Conservation (phyloP, 2,797 vertebrate species). For the Chaenodraco wilsoni region DNA sequence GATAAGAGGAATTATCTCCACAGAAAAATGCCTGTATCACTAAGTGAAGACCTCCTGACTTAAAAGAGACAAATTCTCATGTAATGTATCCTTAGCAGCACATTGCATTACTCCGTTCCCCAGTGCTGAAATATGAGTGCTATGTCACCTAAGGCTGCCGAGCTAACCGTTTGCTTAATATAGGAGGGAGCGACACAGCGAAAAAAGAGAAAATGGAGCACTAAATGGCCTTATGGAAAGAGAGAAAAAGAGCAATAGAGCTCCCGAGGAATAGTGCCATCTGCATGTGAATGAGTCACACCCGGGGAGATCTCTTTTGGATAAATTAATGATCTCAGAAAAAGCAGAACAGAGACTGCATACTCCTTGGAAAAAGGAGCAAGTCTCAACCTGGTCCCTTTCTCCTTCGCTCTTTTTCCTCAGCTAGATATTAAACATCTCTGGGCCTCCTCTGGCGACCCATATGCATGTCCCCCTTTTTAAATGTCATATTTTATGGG, state of each 20-base stretch:
- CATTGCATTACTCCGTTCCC: slow-evolving; percentile 76
- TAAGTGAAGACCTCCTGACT: slow-evolving; percentile 72
- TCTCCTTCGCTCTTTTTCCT: slow-evolving; percentile 76
- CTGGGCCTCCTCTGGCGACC: slow-evolving; percentile 67
- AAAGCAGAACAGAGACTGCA: slow-evolving; percentile 77
- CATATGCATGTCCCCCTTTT: slow-evolving; percentile 65
- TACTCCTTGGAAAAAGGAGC: slow-evolving; percentile 66
- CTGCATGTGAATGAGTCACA: slow-evolving; percentile 85
- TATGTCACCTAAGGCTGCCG: slow-evolving; percentile 84
- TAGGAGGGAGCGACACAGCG: slow-evolving; percentile 65
- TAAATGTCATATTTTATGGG: slow-evolving; percentile 76
- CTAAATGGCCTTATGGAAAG: slow-evolving; percentile 71
- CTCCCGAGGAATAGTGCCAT: slow-evolving; percentile 78
- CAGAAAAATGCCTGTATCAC: slow-evolving; percentile 76
- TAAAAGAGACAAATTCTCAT: slow-evolving; percentile 84
- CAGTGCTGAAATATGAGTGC: slow-evolving; percentile 83
- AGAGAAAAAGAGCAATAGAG: slow-evolving; percentile 71
- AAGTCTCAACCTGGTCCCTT: slow-evolving; percentile 67
- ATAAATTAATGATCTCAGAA: slow-evolving; percentile 87
- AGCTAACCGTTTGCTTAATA: slow-evolving; percentile 79
- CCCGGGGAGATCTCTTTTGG: slow-evolving; percentile 83
- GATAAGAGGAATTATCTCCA: slow-evolving; percentile 69
- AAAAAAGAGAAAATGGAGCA: slow-evolving; percentile 67
- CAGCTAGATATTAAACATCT: slow-evolving; percentile 79
- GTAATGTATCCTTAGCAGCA: slow-evolving; percentile 81